These are phyloP conservation scores for Festucalex cinctus DNA, from an alignment of 2,113 vertebrate species.

Conservation along the genomic window DNA sequence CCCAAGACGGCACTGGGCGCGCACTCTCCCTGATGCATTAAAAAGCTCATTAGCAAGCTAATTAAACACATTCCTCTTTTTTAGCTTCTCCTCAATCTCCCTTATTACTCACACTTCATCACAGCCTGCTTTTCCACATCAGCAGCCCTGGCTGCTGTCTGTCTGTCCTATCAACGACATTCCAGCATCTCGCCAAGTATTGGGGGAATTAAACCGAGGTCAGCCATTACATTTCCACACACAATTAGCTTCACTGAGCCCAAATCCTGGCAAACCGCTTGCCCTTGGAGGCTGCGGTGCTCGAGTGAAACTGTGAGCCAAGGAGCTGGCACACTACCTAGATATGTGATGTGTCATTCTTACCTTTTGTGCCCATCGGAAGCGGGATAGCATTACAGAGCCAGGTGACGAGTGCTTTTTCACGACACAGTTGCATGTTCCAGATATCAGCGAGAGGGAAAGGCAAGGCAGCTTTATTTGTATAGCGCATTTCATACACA, in stretches of 20 bases:
- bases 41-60: constrained; percentile 80
- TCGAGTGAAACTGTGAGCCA: constrained; percentile 45
- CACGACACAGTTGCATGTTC: constrained; percentile 17
- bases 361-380: constrained; percentile 30
- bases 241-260: constrained; percentile 63
- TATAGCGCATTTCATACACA: no score
- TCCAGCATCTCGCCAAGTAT: constrained; percentile 63
- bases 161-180: constrained; percentile 63
- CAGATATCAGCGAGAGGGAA: no score
- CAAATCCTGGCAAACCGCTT: constrained; percentile 50
- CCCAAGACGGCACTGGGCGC: constrained; percentile 42
- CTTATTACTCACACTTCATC: constrained; percentile 74
- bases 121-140: constrained; percentile 69
- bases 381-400: constrained; percentile 13
- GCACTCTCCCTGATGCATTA: constrained; percentile 69
- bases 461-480: no score
- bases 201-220: constrained; percentile 72
- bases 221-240: constrained; percentile 72
- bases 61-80: constrained; percentile 80
- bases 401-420: constrained; percentile 33
- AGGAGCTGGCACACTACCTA: constrained; percentile 47
- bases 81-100: constrained; percentile 75
- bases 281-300: constrained; percentile 46
- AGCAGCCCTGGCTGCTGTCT: constrained; percentile 59
- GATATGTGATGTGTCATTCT: constrained; percentile 33